Percentiles rank a stretch among this genome's conserved stretches.
These are phyloP conservation scores for Dipodomys stephensi DNA, from an alignment of 2,113 vertebrate species.

Conservation along the genomic window DNA sequence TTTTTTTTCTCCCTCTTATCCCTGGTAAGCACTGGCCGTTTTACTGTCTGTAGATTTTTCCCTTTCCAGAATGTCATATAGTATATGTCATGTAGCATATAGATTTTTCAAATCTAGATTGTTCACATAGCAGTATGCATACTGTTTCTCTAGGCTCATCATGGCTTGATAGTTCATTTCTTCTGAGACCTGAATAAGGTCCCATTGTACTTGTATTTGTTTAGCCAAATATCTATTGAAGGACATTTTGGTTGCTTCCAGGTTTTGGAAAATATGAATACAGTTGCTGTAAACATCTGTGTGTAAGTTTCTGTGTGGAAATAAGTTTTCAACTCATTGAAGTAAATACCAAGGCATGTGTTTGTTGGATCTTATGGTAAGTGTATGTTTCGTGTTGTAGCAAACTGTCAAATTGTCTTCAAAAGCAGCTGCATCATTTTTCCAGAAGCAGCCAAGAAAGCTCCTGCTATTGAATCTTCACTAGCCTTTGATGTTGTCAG, in stretches of 20 bases:
- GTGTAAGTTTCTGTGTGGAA: not conserved
- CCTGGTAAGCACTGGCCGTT: too few species aligned
- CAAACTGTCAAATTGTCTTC: not conserved
- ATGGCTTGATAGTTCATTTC: slow-evolving; percentile 14
- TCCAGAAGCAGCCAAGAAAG: not conserved
- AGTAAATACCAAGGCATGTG: slow-evolving; percentile 12
- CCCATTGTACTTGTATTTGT: not conserved
- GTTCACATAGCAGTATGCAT: slow-evolving; percentile 1
- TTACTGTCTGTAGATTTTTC: too few species aligned
- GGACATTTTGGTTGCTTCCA: not conserved
- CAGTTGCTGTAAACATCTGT: not conserved
- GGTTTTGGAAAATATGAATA: not conserved
- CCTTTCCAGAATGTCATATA: too few species aligned
- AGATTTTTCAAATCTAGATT: not conserved
- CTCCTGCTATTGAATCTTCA: not conserved
- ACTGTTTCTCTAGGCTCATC: not conserved
- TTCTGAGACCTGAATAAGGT: not conserved
- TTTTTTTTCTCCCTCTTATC: too few species aligned
- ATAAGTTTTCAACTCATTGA: slow-evolving; percentile 36
- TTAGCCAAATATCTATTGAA: not conserved
- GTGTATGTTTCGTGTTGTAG: not conserved
- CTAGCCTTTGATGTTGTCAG: not conserved
- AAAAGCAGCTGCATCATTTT: not conserved
- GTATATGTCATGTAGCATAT: not conserved
- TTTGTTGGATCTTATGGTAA: slow-evolving; percentile 3